phyloP scores from a whole-genome alignment of 2,113 vertebrate species.

The Oreotrochilus melanogaster region DNA sequence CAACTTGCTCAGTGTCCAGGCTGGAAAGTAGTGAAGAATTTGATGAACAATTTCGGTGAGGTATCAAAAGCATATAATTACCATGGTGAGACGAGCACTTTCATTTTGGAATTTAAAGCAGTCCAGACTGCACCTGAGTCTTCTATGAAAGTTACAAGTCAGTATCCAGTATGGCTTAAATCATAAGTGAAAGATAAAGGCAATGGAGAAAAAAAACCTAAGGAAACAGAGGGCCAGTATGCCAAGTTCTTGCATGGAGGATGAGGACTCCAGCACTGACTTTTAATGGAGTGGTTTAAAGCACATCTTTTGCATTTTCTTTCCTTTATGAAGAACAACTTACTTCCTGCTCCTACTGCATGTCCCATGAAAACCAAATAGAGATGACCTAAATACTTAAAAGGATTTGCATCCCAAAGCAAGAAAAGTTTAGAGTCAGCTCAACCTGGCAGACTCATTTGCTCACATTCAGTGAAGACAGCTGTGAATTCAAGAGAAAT shows the following conservation, averaged over 20 bases:
- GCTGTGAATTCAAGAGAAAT: slow-evolving; percentile 59
- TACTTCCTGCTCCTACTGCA: not conserved
- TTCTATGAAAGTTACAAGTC: not conserved
- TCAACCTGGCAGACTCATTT: slow-evolving; percentile 64
- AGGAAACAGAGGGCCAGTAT: not conserved
- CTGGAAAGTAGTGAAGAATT: not conserved
- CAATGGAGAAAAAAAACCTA: not conserved
- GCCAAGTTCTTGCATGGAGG: not conserved
- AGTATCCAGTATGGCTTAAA: not conserved
- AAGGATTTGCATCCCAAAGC: slow-evolving; percentile 63
- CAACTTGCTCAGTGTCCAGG: not conserved
- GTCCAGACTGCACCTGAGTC: not conserved
- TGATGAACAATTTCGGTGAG: not conserved
- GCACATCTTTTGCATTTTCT: slow-evolving; percentile 20
- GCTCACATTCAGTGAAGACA: slow-evolving; percentile 50
- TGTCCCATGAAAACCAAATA: slow-evolving; percentile 48
- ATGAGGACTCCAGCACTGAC: not conserved
- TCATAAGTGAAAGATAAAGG: not conserved
- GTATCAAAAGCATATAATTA: not conserved
- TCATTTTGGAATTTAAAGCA: not conserved
- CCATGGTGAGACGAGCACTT: not conserved
- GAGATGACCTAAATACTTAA: slow-evolving; percentile 61
- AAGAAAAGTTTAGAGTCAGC: slow-evolving; percentile 70
- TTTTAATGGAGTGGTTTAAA: slow-evolving; percentile 28
- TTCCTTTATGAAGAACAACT: not conserved